Evolutionary conservation across 2,888 invertebrate genomes (phyloP).

Genomic region (Drosophila rubida): DNA sequence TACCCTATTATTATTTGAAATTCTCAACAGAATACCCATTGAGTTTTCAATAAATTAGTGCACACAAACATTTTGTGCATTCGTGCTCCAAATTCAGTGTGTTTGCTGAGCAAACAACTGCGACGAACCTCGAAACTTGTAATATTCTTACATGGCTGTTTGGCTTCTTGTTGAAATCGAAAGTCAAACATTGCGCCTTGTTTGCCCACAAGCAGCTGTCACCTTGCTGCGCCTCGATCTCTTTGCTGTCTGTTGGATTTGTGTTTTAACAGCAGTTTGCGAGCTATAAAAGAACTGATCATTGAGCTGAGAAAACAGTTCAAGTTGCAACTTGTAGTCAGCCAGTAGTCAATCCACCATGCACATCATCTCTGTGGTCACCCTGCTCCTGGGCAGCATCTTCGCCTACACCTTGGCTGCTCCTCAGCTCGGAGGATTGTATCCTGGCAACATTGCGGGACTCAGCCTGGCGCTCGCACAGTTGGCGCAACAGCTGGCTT

Average conservation of each 20-base stretch:
- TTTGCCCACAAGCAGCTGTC: conserved; percentile 39
- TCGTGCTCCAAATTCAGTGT: background rate
- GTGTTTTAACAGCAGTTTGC: conserved; percentile 2
- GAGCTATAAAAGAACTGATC: conserved; percentile 29
- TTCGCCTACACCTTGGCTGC: conserved; percentile 25
- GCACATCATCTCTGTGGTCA: conserved; percentile 33
- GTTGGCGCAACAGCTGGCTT: conserved; percentile 25
- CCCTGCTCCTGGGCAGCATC: conserved; percentile 36
- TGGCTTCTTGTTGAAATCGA: background rate
- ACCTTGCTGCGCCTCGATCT: conserved; percentile 7
- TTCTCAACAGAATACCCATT: background rate
- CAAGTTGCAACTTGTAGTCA: conserved; percentile 5
- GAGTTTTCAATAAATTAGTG: background rate
- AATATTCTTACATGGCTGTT: background rate
- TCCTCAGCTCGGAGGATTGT: conserved; percentile 11
- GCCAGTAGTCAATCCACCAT: conserved; percentile 12
- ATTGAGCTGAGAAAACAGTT: conserved; percentile 19
- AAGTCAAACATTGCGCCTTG: conserved; percentile 6
- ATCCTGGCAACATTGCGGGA: background rate
- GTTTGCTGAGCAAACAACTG: background rate
- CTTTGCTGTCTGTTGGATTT: conserved; percentile 6
- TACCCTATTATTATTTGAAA: no score
- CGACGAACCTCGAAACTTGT: background rate
- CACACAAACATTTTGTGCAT: background rate
- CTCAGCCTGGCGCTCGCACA: conserved; percentile 6